Conservation (phyloP, 2,113 vertebrate genomes). For the Centropus bengalensis region DNA sequence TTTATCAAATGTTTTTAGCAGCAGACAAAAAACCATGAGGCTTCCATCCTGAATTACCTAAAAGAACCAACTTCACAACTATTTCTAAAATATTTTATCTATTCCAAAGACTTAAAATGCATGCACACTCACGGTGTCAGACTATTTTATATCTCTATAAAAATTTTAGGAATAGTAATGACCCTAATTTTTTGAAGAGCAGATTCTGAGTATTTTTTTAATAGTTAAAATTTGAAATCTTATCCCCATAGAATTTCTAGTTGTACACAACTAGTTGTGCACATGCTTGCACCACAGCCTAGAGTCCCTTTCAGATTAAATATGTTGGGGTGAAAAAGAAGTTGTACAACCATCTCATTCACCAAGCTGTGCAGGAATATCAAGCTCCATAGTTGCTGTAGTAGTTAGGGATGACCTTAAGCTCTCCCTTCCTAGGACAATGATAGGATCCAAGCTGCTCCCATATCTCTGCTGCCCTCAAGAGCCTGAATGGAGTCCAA, state of each 20-base stretch:
- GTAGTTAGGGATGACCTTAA: neutral
- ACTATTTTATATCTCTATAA: neutral
- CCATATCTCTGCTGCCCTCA: neutral
- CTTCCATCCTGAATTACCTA: neutral
- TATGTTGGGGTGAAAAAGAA: neutral
- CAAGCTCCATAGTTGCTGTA: neutral
- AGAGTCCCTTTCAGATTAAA: neutral
- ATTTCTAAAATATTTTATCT: neutral
- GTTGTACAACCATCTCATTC: neutral
- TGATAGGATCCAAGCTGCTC: neutral
- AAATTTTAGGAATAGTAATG: neutral
- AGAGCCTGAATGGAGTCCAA: neutral
- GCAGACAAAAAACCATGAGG: neutral
- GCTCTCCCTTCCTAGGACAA: neutral
- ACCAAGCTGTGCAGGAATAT: neutral
- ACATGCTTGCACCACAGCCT: neutral
- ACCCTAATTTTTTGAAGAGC: neutral
- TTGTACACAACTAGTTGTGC: neutral
- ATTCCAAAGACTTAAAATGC: neutral
- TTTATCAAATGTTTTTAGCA: neutral
- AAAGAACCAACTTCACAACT: neutral
- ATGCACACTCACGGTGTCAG: neutral
- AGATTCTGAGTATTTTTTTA: neutral
- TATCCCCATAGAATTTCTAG: neutral
- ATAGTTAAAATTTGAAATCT: neutral